Base-by-base conservation (phyloP, 2,888 invertebrate species). In the Phortica okadai region DNA sequence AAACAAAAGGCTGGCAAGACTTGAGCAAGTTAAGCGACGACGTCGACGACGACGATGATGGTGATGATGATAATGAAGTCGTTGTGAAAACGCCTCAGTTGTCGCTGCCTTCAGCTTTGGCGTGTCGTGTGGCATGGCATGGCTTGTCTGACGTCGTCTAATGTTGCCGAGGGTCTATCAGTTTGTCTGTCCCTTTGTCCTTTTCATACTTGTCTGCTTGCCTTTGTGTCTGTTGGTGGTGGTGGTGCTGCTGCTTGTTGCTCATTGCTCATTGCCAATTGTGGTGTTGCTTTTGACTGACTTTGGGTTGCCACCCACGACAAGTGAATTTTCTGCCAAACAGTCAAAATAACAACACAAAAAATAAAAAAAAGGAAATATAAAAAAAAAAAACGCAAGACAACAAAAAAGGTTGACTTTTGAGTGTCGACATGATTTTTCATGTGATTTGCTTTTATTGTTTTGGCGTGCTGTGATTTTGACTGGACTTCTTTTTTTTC, bases 381-480 rank as follows among this genome's bases (percentile, higher is more conserved):
- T 56, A 33, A 4, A 33, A 33, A 33, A 33, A 33, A 54, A 54
- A 62, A 62, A 21, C 33, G 3, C 33, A 33, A 33, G 33, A 16
- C 6, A 25, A 21, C n/a, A 67, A 79, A 82, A 85, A 85, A 81
- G 82, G 84, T 87, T 87, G 79, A 80, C 77, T 81, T 80, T 81
- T 78, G 81, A 81, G 84, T 84, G 87, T 86, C 85, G 88, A 88
- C 87, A 88, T 83, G 82, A 84, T 85, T 84, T 82, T 84, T 81
- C 82, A 80, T 80, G 83, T 81, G 82, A 83, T 86, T 87, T 84
- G 88, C 84, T 86, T 88, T 83, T 84, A 88, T 87, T 89, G 89
- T 85, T 85, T 84, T 80, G 80, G 78, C 78, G 78, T 80, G 80
- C 78, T 77, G 78, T 80, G 83, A 88, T 86, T 84, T 84, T 56